Evolutionary conservation across 92 coral and sea anemone genomes (phyloP), one percentile per base, ranked within the genome.

Genomic region (Palythoa grandis): DNA sequence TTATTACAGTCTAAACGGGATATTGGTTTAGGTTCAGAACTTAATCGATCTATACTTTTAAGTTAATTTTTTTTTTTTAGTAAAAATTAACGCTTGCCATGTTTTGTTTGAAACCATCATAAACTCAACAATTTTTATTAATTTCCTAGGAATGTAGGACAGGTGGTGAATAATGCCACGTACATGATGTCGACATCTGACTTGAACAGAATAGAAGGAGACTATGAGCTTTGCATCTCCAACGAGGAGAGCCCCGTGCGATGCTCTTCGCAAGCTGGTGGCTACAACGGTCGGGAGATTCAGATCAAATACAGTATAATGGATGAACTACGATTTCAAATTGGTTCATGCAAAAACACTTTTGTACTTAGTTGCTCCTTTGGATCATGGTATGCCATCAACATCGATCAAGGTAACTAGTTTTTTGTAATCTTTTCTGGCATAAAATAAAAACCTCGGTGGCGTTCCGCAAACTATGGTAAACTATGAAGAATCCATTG

Each of bases 241-340:
- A 77, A 77, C 20, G 50, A 54, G 39, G 82, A 56, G 15, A 77
- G 82, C 37, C 8, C 29, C 13, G 29, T 53, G 2, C 48, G 48
- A 7, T 77, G 82, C 23, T 77, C 82, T 47, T 54, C 82, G 0
- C 13, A 54, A 24, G 22, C 69, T 4, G 70, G 82, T 11, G 82
- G 82, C 24, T 77, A 77, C 23, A 77, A 47, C 15, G 82, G 82
- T 10, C 66, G 24, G 65, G 82, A 77, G 56, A 35, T 77, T 35
- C 17, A 77, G 39, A 20, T 57, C 14, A 54, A 57, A 60, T 77
- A 25, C 50, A 77, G 67, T 24, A 8, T 52, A 15, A 56, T 37
- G 47, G 82, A 77, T 22, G 50, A 77, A 57, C 66, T 77, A 1
- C 20, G 37, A 8, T 77, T 77, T 23, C 68, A 60, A 35, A 20